Base-by-base conservation (phyloP, 1,140 invertebrate species). In the Cydia pomonella region DNA sequence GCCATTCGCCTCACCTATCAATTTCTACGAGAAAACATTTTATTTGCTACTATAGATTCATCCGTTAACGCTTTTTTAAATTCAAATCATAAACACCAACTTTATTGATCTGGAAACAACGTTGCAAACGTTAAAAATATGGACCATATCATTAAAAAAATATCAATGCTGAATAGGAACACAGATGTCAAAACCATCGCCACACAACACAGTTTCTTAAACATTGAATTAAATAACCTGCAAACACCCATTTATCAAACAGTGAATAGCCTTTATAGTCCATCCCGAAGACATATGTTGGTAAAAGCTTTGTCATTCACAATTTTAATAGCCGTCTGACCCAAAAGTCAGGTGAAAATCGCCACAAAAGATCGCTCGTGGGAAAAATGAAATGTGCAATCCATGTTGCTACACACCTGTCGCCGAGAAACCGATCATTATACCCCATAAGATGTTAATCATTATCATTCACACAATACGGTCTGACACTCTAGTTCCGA, bases 401-500 rank as follows among this genome's bases (percentile, higher is more conserved):
- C 64, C 74, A 47, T 79, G 79, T 80, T 79, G 75, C 75, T 77
- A 75, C 79, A 75, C 87, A 89, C 84, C 86, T 90, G 88, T 83
- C 76, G 64, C 18, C 75, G 74, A 73, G 72, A 79, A 74, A 77
- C 74, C 82, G 81, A 86, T 86, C 82, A 86, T 86, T 83, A 89
- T 81, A 75, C 77, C 82, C 81, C 80, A 82, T 87, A 82, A 83
- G 86, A 87, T 86, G 84, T 84, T 84, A 84, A 88, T 88, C 84
- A 88, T 84, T 78, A 84, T 79, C 78, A 79, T 86, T 81, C 77
- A 71, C 74, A 85, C 81, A 87, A 84, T 81, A 69, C 76, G 80
- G 80, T 18, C 50, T 53, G 50, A 18, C 53, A 59, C 21, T 59
- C n/a, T 59, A 23, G 21, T 59, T 59, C 18, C 53, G 21, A 59